Conservation (phyloP, 2,113 vertebrate species). For the Rynchops niger region DNA sequence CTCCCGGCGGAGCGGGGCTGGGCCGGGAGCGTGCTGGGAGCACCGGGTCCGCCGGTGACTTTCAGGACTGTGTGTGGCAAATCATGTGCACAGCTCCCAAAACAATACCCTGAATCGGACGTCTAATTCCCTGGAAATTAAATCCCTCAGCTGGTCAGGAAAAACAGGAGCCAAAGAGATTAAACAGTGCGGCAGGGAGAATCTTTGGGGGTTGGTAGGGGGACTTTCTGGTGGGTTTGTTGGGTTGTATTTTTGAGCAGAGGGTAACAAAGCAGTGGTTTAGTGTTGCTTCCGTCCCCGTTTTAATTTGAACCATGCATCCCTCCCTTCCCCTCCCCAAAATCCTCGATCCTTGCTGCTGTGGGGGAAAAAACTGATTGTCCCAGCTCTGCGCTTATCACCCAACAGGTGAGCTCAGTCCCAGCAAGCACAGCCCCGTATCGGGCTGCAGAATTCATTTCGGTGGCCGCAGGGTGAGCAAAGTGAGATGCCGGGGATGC, state of each 20-base stretch:
- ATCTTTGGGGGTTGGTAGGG: neutral
- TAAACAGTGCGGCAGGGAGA: slow-evolving; percentile 3
- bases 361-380: neutral
- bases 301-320: neutral
- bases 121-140: slow-evolving; percentile 56
- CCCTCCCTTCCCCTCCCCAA: neutral
- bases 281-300: neutral
- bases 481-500: neutral
- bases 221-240: neutral
- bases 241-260: neutral
- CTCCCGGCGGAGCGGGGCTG: neutral
- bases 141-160: slow-evolving; percentile 40
- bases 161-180: slow-evolving; percentile 54
- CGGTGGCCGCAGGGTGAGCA: neutral
- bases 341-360: neutral
- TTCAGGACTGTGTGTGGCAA: slow-evolving; percentile 59
- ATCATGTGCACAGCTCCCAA: slow-evolving; percentile 8
- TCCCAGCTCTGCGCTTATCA: neutral
- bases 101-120: slow-evolving; percentile 34
- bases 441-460: neutral
- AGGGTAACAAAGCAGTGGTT: neutral
- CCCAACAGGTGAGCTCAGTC: neutral
- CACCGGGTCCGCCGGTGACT: neutral
- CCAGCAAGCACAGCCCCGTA: rapidly evolving
- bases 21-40: slow-evolving; percentile 12